phyloP scores from a whole-genome alignment of 2,888 invertebrate species.

The Salticus scenicus region DNA sequence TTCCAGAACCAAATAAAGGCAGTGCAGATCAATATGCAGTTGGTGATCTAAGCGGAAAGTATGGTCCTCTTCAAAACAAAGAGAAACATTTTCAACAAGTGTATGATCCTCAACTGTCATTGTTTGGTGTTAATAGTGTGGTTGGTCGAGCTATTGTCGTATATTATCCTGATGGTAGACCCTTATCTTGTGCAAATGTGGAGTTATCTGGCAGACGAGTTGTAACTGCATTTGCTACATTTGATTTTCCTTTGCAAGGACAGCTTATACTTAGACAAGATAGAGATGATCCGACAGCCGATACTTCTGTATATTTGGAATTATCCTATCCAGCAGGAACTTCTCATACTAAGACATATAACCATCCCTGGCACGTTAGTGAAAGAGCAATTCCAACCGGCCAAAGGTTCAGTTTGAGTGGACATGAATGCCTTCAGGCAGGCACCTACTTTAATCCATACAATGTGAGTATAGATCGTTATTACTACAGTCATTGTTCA shows the following conservation, averaged over 20 bases:
- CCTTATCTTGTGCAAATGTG: slow-evolving; percentile 76
- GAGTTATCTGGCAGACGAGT: slow-evolving; percentile 78
- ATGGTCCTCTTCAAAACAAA: slow-evolving; percentile 73
- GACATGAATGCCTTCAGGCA: slow-evolving; percentile 76
- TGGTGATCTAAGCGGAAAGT: slow-evolving; percentile 92
- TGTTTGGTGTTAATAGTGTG: slow-evolving; percentile 87
- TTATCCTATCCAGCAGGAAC: slow-evolving; percentile 70
- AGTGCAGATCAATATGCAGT: slow-evolving; percentile 93
- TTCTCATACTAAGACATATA: slow-evolving; percentile 59
- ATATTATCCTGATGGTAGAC: slow-evolving; percentile 76
- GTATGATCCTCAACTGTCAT: slow-evolving; percentile 86
- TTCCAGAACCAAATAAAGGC: slow-evolving; percentile 78
- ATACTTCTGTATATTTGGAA: slow-evolving; percentile 89
- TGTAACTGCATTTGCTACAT: slow-evolving; percentile 86
- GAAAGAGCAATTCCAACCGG: slow-evolving; percentile 73
- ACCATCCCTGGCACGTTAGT: slow-evolving; percentile 87
- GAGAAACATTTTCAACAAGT: slow-evolving; percentile 69
- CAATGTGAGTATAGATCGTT: slow-evolving; percentile 77
- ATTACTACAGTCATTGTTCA: slow-evolving; percentile 86
- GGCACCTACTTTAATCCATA: slow-evolving; percentile 86
- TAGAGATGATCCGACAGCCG: slow-evolving; percentile 85
- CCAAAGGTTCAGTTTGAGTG: slow-evolving; percentile 70
- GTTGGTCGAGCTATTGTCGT: slow-evolving; percentile 87
- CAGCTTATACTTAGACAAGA: slow-evolving; percentile 82
- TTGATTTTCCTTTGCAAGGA: slow-evolving; percentile 91